phyloP scores from a whole-genome alignment of 2,888 invertebrate genomes.

The Colletes collaris region DNA sequence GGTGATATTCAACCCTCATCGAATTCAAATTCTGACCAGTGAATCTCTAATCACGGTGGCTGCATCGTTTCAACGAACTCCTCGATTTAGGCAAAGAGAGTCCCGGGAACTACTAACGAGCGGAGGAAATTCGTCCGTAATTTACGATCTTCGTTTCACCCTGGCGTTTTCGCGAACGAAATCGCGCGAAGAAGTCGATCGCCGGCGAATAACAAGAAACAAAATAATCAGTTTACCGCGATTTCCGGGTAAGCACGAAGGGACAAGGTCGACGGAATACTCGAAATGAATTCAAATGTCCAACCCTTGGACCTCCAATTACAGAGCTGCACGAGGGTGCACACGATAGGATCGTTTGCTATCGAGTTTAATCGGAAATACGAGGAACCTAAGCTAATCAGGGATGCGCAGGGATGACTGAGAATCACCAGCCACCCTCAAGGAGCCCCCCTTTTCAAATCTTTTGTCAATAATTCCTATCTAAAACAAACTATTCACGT shows the following conservation, averaged over 20 bases:
- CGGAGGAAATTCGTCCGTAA: background rate
- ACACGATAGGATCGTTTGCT: slow-evolving; percentile 60
- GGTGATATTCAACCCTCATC: no score
- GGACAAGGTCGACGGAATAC: slow-evolving; percentile 32
- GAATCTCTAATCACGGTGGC: no score
- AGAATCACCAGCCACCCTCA: slow-evolving; percentile 52
- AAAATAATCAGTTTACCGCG: slow-evolving; percentile 6
- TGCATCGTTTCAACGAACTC: no score
- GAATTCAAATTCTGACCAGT: no score
- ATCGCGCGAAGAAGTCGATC: background rate
- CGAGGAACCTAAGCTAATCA: slow-evolving; percentile 77
- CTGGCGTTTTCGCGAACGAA: background rate
- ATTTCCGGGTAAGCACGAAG: slow-evolving; percentile 20
- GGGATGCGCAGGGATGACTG: slow-evolving; percentile 63
- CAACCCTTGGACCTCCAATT: slow-evolving; percentile 59
- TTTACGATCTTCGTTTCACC: background rate
- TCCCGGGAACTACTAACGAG: background rate
- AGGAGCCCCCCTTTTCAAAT: slow-evolving; percentile 23
- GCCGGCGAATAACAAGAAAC: background rate
- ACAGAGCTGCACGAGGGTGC: slow-evolving; percentile 39
- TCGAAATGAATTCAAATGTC: slow-evolving; percentile 60
- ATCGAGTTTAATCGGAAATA: slow-evolving; percentile 72
- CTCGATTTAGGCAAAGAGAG: no score
- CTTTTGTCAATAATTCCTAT: slow-evolving; percentile 23
- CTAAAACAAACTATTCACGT: background rate